These are phyloP conservation scores for Drosophila yakuba DNA, from an alignment of 1,140 invertebrate species.

Conservation along the genomic window DNA sequence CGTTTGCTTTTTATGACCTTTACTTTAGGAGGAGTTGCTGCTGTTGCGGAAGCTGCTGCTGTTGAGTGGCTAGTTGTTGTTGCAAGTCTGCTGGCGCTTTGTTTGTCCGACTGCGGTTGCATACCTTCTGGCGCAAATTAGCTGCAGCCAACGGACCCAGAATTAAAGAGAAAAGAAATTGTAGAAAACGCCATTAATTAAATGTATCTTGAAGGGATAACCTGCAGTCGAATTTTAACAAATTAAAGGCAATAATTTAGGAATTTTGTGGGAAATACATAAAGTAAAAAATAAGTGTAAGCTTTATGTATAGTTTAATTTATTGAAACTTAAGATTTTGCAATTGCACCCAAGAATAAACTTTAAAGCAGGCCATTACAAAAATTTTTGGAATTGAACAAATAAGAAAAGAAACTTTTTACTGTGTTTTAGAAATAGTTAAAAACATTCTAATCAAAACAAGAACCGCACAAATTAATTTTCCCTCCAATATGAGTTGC, in stretches of 20 bases:
- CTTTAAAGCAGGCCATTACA: no score
- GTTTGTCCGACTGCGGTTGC: slow-evolving; percentile 84
- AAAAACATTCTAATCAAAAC: background rate
- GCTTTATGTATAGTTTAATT: no score
- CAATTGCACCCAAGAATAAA: no score
- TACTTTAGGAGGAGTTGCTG: slow-evolving; percentile 68
- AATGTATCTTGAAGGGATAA: background rate
- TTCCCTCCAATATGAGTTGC: slow-evolving; percentile 3
- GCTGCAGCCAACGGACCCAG: slow-evolving; percentile 62
- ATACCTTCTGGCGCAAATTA: slow-evolving; percentile 84
- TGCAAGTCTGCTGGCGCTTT: slow-evolving; percentile 80
- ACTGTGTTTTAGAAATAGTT: background rate
- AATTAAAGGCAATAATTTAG: background rate
- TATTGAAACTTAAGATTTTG: no score
- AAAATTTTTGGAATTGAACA: no score
- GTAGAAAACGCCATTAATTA: slow-evolving; percentile 48
- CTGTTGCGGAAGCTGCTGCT: slow-evolving; percentile 42
- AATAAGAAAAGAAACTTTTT: background rate
- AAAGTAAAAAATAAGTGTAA: no score
- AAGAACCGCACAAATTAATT: background rate
- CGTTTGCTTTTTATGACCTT: slow-evolving; percentile 85
- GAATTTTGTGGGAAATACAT: no score
- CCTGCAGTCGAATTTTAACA: slow-evolving; percentile 25
- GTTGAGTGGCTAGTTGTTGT: slow-evolving; percentile 59
- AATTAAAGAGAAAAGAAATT: slow-evolving; percentile 53